Evolutionary conservation across 1,140 invertebrate genomes (phyloP), one percentile per base, ranked within the genome.

Genomic region (Drosophila paulistorum): DNA sequence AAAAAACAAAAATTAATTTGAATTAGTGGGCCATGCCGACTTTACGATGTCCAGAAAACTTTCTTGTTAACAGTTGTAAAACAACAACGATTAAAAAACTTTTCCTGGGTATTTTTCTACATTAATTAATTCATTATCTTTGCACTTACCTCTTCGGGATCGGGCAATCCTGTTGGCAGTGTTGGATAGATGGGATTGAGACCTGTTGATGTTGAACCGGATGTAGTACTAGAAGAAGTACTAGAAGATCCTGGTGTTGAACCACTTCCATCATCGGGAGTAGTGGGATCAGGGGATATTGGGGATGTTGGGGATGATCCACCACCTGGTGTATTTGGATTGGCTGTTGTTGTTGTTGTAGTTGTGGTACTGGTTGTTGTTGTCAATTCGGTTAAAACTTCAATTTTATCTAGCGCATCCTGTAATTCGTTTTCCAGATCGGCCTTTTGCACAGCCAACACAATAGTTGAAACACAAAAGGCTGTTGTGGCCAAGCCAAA

Each of bases 391-490:
- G 69, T 75, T 20, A 91, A 35, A 2, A 54, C 57, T 7, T 91
- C 80, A 10, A 93, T 71, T 39, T 91, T 86, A 59, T 92, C 77
- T 10, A 79, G 60, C 0, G 81, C 79, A 77, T 92, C 90, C 65
- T 91, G 75, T 11, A 91, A 68, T 57, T 91, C 90, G 55, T 90
- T 66, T 48, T 91, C 77, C 48, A 91, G 51, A 42, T 79, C 65
- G 0, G 79, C 67, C 9, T 91, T 92, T 35, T 92, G 71, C 5
- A 93, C 92, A 3, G 92, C 92, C 58, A 93, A 61, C 14, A 92
- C 92, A 64, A 93, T 91, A 7, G 92, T 93, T 3, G 93, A 92
- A 1, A 93, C 72, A 41, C 92, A 90, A 37, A 94, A 93, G 13
- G 93, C 91, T 6, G 77, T 91, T 35, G 90, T 75, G 45, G 82